Evolutionary conservation across 1,140 invertebrate genomes (phyloP), one percentile per base, ranked within the genome.

Genomic region (Saccostrea cuccullata): DNA sequence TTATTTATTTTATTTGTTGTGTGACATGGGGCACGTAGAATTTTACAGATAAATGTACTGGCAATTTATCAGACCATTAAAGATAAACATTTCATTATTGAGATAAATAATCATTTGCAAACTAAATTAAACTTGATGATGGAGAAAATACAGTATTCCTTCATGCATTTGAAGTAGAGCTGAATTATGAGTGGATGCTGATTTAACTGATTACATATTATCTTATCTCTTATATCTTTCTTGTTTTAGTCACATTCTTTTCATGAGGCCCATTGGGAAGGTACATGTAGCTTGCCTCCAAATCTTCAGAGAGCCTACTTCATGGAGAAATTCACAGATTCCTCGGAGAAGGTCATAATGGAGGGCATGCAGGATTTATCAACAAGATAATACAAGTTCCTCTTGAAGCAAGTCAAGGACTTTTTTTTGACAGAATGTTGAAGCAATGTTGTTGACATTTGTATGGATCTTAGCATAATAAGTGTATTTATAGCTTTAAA

Each of bases 241-340:
- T 96, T n/a, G n/a, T n/a, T n/a, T 67, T 95, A 97, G 97, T 97
- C 97, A 23, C 97, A 97, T 93, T 96, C 96, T 82, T 96, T 96
- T 93, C 96, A 96, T 77, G 97, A 97, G 94, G 97, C 97, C 82
- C 96, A 96, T 92, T 97, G 97, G 97, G 95, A 96, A 88, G 97
- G 97, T 20, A 96, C 96, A 91, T 97, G 97, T 91, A 95, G 95
- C 0, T 90, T 96, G 12, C 91, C 92, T 23, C 70, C 73, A n/a
- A 88, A 92, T 5, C 40, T 91, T 17, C 91, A 92, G 67, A 84
- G 88, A 64, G 91, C 92, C 2, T 92, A 89, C 77, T 88, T 90
- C 60, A 40, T 92, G 13, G 88, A 89, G 55, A 93, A 90, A 36
- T 87, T 92, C 67, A 89, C 91, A 11, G 92, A 93, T 64, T 90